phyloP scores from a whole-genome alignment of 1,140 invertebrate genomes.

The Drosophila auraria region DNA sequence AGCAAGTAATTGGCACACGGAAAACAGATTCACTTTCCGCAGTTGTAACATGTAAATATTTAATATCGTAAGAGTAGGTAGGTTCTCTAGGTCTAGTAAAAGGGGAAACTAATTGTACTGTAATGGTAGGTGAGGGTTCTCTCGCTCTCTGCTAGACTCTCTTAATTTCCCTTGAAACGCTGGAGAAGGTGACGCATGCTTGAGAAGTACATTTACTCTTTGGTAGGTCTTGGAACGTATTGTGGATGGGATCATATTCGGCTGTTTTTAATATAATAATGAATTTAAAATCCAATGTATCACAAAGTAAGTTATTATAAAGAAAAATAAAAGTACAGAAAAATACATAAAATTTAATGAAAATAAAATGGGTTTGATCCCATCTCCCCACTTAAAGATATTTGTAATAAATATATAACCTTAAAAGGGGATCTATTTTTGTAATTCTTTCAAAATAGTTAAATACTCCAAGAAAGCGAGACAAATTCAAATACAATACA shows the following conservation, averaged over 20 bases:
- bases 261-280: background rate
- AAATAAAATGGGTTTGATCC: background rate
- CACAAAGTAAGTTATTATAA: background rate
- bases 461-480: too few relatives aligned
- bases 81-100: background rate
- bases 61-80: slow-evolving; percentile 18
- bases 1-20: slow-evolving; percentile 27
- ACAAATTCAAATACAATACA: too few relatives aligned
- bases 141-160: background rate
- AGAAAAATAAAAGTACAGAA: background rate
- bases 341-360: background rate
- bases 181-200: background rate
- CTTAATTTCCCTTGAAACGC: background rate
- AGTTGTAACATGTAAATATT: slow-evolving; percentile 30
- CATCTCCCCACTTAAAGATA: background rate
- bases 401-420: background rate
- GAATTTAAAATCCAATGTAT: background rate
- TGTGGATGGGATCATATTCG: background rate
- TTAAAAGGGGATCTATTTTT: too few relatives aligned
- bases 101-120: slow-evolving; percentile 11
- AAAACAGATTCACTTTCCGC: slow-evolving; percentile 44
- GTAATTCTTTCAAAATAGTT: too few relatives aligned
- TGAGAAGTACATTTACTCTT: background rate
- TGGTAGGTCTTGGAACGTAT: too few relatives aligned
- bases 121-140: background rate